phyloP scores from a whole-genome alignment of 2,797 vertebrate species.

The Valencia hispanica region DNA sequence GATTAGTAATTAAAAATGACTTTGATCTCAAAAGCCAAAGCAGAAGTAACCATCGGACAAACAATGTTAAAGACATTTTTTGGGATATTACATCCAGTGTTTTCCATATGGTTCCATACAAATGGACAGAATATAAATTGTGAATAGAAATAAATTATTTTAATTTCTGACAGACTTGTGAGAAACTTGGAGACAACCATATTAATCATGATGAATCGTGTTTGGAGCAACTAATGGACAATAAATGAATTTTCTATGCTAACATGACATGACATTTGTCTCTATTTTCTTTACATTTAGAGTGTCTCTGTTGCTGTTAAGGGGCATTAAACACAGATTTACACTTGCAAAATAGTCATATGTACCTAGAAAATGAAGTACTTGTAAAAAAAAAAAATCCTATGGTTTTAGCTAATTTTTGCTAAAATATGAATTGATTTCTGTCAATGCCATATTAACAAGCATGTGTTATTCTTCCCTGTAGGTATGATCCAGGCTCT shows the following conservation, averaged over 20 bases:
- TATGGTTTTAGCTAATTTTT: background rate
- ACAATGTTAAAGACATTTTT: background rate
- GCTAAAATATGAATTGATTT: background rate
- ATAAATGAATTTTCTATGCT: background rate
- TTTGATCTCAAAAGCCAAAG: background rate
- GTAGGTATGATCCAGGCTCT: constrained; percentile 95
- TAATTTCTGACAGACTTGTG: constrained; percentile 4
- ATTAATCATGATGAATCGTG: background rate
- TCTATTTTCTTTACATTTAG: constrained; percentile 4
- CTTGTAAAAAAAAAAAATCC: background rate
- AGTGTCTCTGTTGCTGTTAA: background rate
- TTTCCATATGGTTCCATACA: background rate
- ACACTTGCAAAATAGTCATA: background rate
- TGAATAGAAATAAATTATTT: constrained; percentile 2
- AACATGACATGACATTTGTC: constrained; percentile 4
- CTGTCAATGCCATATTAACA: background rate
- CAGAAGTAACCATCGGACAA: background rate
- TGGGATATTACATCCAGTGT: background rate
- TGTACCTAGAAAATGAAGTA: background rate
- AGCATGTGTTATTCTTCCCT: background rate
- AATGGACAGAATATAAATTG: background rate
- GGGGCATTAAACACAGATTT: constrained; percentile 1
- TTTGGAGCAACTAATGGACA: background rate
- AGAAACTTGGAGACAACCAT: background rate
- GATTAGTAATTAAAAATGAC: background rate